Evolutionary conservation across 1,140 invertebrate species (phyloP).

Genomic region (Drosophila kikkawai): DNA sequence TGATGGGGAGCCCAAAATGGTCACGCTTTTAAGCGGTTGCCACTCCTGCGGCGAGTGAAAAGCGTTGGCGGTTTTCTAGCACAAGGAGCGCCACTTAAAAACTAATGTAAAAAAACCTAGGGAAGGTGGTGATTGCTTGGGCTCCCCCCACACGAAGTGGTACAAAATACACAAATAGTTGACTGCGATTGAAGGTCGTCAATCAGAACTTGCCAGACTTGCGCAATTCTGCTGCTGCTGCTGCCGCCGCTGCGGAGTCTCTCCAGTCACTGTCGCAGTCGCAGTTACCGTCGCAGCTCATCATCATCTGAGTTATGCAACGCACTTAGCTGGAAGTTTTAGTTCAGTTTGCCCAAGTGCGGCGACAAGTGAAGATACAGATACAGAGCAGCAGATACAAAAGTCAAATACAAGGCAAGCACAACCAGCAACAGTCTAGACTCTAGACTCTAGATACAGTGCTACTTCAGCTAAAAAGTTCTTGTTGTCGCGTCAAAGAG

Average conservation of each 20-base stretch:
- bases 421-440: neutral
- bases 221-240: constrained; percentile 53
- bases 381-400: constrained; percentile 35
- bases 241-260: neutral
- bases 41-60: constrained; percentile 48
- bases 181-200: constrained; percentile 54
- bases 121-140: constrained; percentile 27
- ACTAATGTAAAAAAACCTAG: neutral
- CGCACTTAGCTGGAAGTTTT: constrained; percentile 66
- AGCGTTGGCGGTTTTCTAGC: constrained; percentile 32
- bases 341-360: constrained; percentile 70
- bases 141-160: constrained; percentile 30
- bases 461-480: constrained; percentile 1
- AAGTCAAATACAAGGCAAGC: constrained; percentile 32
- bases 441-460: constrained; percentile 1
- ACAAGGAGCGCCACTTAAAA: constrained; percentile 45
- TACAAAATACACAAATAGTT: constrained; percentile 22
- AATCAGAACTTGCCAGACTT: constrained; percentile 57
- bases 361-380: constrained; percentile 80
- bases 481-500: neutral
- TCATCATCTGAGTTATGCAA: constrained; percentile 70
- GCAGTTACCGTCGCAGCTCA: constrained; percentile 24
- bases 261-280: constrained; percentile 13
- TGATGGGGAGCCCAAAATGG: constrained; percentile 60
- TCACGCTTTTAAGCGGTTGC: constrained; percentile 58